Evolutionary conservation across 2,797 vertebrate species (phyloP).

Genomic region (Anguilla marmorata): DNA sequence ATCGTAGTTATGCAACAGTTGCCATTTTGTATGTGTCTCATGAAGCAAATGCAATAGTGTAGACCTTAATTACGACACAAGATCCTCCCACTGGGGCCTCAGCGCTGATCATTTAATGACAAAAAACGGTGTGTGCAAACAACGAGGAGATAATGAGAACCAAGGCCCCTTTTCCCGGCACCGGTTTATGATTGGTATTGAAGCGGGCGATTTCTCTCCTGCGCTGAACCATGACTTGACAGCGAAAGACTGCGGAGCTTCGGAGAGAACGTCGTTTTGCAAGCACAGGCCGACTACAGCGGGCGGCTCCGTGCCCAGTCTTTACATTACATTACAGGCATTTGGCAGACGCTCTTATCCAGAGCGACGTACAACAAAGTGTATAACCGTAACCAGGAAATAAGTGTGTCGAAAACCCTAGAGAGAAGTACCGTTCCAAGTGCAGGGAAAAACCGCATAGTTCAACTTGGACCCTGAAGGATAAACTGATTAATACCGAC

Average conservation of each 20-base stretch:
- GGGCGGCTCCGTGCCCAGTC: no score
- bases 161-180: constrained; percentile 60
- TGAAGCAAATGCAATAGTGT: constrained; percentile 48
- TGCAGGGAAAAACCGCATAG: no score
- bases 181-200: constrained; percentile 45
- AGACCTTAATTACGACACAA: constrained; percentile 39
- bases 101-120: constrained; percentile 70
- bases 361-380: no score
- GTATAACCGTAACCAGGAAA: no score
- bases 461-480: no score
- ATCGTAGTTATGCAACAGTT: no score
- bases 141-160: constrained; percentile 48
- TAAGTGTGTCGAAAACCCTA: no score
- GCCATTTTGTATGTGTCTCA: not conserved
- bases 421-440: no score
- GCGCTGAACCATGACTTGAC: not conserved
- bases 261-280: not conserved
- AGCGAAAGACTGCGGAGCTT: not conserved
- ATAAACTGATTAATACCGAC: no score
- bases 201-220: constrained; percentile 40
- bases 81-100: constrained; percentile 60
- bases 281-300: not conserved
- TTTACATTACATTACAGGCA: no score
- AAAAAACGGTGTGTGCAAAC: constrained; percentile 52
- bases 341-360: no score